phyloP scores from a whole-genome alignment of 1,140 invertebrate genomes.

The Tetramorium alpestre region DNA sequence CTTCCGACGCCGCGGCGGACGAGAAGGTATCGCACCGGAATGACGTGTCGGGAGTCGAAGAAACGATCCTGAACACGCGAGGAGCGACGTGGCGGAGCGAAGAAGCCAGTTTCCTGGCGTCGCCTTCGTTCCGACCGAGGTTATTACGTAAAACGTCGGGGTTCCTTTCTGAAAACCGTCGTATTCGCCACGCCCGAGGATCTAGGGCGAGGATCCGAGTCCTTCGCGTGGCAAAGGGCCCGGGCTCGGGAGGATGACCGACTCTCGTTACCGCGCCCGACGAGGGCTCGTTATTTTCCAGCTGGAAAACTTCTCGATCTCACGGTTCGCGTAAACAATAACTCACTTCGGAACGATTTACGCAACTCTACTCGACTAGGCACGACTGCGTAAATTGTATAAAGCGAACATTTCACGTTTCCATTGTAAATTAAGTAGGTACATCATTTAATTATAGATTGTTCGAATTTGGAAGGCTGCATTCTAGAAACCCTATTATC shows the following conservation, averaged over 20 bases:
- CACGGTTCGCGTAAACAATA: not conserved
- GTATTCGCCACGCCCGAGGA: constrained; percentile 68
- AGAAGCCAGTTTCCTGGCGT: constrained; percentile 55
- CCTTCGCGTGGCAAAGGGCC: constrained; percentile 46
- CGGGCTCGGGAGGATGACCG: constrained; percentile 29
- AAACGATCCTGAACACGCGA: constrained; percentile 68
- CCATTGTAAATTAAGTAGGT: not conserved
- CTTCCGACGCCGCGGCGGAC: constrained; percentile 28
- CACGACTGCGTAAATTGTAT: not conserved
- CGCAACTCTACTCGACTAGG: not conserved
- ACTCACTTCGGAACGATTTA: not conserved
- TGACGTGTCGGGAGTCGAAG: constrained; percentile 53
- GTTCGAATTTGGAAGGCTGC: not conserved
- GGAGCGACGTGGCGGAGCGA: constrained; percentile 26
- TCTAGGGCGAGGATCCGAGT: constrained; percentile 48
- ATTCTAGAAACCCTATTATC: not conserved
- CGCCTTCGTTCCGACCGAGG: constrained; percentile 50
- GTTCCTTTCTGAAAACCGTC: constrained; percentile 62
- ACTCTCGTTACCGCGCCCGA: constrained; percentile 20
- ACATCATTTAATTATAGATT: not conserved
- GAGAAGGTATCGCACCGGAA: constrained; percentile 61
- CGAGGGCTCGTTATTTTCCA: constrained; percentile 29
- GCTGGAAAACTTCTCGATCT: not conserved
- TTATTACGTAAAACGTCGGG: constrained; percentile 72
- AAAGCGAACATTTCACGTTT: not conserved